Evolutionary conservation across 2,888 invertebrate species (phyloP), one percentile per base, ranked within the genome.

Genomic region (Biston stratarius): DNA sequence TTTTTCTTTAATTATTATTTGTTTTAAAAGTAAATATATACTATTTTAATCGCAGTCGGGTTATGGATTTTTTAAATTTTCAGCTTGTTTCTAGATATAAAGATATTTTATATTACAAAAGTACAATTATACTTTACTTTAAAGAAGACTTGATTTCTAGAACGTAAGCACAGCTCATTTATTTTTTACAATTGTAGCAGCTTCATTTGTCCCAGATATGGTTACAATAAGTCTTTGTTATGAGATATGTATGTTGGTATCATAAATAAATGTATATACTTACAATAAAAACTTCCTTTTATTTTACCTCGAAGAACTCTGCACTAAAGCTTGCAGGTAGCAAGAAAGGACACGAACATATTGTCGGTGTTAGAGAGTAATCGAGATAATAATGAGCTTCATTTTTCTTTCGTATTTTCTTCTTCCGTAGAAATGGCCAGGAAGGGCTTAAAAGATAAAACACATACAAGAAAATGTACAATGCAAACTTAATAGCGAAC

Each of bases 311-410:
- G 59, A 67, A 65, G 69, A 73, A 68, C 69, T 65, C 56, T 47
- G 38, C 57, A 68, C 68, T 65, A 66, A 69, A 68, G 69, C 65
- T 68, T 53, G 66, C 70, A 72, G 74, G 74, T 74, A 75, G 67
- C 69, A 64, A 67, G 71, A 72, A 72, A 70, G 65, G 75, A 75
- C 74, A 71, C 71, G 69, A 72, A 75, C 74, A 72, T 75, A 74
- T 74, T 71, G 75, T 69, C 71, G 70, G 71, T 69, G 75, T 72
- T 71, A 70, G 64, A 67, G 71, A 75, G 72, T 74, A 75, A 75
- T 72, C 72, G 75, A 67, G 72, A 74, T 72, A 75, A 74, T 74
- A 75, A 75, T 75, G 75, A 74, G 70, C 67, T 62, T 67, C 74
- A 73, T 75, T 74, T 74, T 66, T 75, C 75, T 72, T 70, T 70